phyloP scores from a whole-genome alignment of 1,140 invertebrate genomes.

The Dendrolimus punctatus region DNA sequence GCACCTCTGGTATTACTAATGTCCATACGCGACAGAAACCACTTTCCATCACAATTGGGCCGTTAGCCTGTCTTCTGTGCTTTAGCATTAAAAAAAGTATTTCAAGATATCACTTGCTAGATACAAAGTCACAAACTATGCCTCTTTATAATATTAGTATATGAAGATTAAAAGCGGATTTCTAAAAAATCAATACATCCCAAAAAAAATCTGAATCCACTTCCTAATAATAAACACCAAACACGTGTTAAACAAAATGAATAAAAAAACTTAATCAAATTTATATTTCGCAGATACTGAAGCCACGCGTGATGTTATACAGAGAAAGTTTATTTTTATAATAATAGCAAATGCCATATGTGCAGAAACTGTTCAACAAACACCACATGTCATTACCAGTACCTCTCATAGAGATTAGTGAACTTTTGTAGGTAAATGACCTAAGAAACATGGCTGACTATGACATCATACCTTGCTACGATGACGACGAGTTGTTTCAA shows the following conservation, averaged over 20 bases:
- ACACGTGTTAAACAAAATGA: constrained; percentile 55
- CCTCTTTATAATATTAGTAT: too few relatives aligned
- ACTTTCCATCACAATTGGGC: too few relatives aligned
- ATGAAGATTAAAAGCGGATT: not conserved
- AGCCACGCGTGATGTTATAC: constrained; percentile 48
- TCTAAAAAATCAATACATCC: not conserved
- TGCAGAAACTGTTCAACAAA: constrained; percentile 30
- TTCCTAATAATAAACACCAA: too few relatives aligned
- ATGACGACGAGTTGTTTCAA: constrained; percentile 47
- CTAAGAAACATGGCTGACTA: constrained; percentile 53
- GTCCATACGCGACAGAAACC: too few relatives aligned
- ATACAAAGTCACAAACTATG: too few relatives aligned
- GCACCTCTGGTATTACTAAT: too few relatives aligned
- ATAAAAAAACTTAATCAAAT: constrained; percentile 49
- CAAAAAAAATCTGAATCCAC: too few relatives aligned
- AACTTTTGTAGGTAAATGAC: constrained; percentile 60
- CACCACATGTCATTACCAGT: constrained; percentile 55
- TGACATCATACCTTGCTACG: constrained; percentile 49
- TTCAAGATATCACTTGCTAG: too few relatives aligned
- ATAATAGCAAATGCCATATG: constrained; percentile 67
- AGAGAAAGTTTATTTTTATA: constrained; percentile 72
- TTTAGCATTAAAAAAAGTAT: too few relatives aligned
- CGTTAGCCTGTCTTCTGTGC: too few relatives aligned
- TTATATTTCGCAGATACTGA: constrained; percentile 67
- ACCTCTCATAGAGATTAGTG: constrained; percentile 52